phyloP scores from a whole-genome alignment of 2,888 invertebrate genomes.

The Philereme vetulata region DNA sequence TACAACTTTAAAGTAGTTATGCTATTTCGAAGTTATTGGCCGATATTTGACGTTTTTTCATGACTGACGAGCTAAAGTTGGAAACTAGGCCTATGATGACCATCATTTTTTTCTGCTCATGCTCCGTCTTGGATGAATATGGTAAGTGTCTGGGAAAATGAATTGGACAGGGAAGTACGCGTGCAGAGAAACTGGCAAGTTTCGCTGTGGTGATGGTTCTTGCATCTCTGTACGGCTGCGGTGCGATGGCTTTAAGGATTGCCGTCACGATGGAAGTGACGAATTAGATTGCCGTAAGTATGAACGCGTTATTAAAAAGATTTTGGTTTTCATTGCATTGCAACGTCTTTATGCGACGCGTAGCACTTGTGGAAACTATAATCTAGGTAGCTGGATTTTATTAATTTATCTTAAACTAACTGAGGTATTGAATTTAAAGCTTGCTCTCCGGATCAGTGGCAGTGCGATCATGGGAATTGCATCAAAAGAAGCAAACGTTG shows the following conservation, averaged over 20 bases:
- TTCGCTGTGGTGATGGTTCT: conserved; percentile 89
- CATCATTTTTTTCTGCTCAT: conserved; percentile 46
- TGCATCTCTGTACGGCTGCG: conserved; percentile 88
- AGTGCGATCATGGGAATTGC: conserved; percentile 89
- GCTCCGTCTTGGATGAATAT: conserved; percentile 50
- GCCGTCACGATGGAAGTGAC: conserved; percentile 86
- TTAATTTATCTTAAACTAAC: conserved; percentile 40
- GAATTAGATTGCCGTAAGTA: conserved; percentile 86
- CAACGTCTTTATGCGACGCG: neutral
- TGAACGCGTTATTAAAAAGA: conserved; percentile 25
- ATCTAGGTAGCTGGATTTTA: conserved; percentile 27
- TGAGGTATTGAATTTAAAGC: conserved; percentile 62
- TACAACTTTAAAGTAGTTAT: too few relatives aligned
- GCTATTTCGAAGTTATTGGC: too few relatives aligned
- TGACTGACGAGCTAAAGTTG: neutral
- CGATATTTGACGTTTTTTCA: too few relatives aligned
- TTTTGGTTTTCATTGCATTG: conserved; percentile 8
- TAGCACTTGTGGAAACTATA: conserved; percentile 6
- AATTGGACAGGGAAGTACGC: conserved; percentile 68
- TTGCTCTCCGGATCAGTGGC: conserved; percentile 87
- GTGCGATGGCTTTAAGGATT: conserved; percentile 90
- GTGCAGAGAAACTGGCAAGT: conserved; percentile 81
- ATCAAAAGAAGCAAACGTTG: conserved; percentile 85
- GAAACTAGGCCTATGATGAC: neutral
- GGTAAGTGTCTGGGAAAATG: conserved; percentile 65